A percentile compares a stretch with the other conserved stretches of the same genome.
phyloP scores from a whole-genome alignment of 1,140 invertebrate species.

The Zaprionus vittiger region DNA sequence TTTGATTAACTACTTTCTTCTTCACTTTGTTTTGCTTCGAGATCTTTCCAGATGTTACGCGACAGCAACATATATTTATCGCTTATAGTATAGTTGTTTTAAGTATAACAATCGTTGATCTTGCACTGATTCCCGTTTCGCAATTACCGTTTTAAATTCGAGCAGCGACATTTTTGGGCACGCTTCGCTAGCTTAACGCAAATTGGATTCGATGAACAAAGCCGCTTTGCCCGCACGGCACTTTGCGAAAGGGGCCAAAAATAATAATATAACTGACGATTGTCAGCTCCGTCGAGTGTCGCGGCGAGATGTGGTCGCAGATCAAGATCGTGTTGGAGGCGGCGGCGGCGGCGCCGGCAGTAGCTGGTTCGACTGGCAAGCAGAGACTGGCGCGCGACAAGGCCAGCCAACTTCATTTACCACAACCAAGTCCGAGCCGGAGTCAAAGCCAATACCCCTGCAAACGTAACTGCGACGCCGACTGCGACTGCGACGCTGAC shows the following conservation, averaged over 20 bases:
- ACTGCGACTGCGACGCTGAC: constrained; percentile 12
- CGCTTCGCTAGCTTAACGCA: constrained; percentile 46
- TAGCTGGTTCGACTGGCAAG: constrained; percentile 34
- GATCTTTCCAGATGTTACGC: neutral
- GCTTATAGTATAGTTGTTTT: neutral
- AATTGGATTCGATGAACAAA: constrained; percentile 65
- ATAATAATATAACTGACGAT: constrained; percentile 54
- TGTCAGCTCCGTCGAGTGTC: constrained; percentile 7
- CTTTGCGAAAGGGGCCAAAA: constrained; percentile 46
- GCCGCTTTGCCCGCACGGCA: constrained; percentile 56
- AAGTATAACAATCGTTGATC: constrained; percentile 16
- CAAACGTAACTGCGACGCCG: neutral
- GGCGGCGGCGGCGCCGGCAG: neutral
- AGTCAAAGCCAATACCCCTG: constrained; percentile 29
- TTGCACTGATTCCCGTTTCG: constrained; percentile 47
- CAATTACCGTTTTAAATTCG: constrained; percentile 51
- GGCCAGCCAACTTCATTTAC: constrained; percentile 77
- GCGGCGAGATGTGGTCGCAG: constrained; percentile 21
- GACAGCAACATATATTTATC: neutral
- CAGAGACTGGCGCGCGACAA: constrained; percentile 73
- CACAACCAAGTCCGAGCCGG: constrained; percentile 28
- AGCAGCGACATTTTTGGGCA: constrained; percentile 46
- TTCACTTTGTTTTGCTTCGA: neutral
- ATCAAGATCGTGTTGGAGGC: constrained; percentile 18
- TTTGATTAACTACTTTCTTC: neutral